Evolutionary conservation across 2,888 invertebrate genomes (phyloP).

Genomic region (Orthosia incerta): DNA sequence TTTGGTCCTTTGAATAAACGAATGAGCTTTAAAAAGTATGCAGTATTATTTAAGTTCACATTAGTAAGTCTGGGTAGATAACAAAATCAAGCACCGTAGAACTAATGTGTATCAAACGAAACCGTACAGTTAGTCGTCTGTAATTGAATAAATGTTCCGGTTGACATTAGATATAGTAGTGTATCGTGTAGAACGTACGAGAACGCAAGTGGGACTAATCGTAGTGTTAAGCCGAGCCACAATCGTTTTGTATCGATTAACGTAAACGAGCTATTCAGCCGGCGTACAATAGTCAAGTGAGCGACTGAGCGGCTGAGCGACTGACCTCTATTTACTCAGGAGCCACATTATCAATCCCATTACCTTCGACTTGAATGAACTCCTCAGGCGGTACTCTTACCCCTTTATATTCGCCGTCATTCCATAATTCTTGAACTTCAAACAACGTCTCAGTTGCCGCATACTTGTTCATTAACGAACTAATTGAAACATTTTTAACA

Average conservation of each 20-base stretch:
- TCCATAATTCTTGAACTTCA: conserved; percentile 52
- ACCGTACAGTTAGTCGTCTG: neutral
- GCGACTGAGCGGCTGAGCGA: conserved; percentile 21
- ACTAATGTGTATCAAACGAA: neutral
- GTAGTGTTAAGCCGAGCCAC: conserved; percentile 36
- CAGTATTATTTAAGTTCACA: neutral
- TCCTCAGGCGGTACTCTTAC: conserved; percentile 42
- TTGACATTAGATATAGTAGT: neutral
- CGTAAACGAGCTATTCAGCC: conserved; percentile 45
- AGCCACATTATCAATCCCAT: conserved; percentile 54
- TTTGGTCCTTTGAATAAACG: neutral
- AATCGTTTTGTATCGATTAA: conserved; percentile 53
- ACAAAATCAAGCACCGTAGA: neutral
- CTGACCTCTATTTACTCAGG: conserved; percentile 47
- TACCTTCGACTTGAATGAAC: conserved; percentile 45
- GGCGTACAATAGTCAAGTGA: conserved; percentile 34
- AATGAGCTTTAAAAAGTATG: neutral
- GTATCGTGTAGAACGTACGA: neutral
- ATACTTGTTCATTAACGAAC: conserved; percentile 59
- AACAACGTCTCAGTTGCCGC: conserved; percentile 55
- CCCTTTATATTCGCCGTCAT: conserved; percentile 47
- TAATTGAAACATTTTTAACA: conserved; percentile 73
- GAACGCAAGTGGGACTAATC: conserved; percentile 40
- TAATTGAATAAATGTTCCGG: conserved; percentile 1
- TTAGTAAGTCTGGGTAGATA: neutral